These are phyloP conservation scores for Desmodus rotundus DNA, from an alignment of 2,113 vertebrate genomes.

Conservation along the genomic window DNA sequence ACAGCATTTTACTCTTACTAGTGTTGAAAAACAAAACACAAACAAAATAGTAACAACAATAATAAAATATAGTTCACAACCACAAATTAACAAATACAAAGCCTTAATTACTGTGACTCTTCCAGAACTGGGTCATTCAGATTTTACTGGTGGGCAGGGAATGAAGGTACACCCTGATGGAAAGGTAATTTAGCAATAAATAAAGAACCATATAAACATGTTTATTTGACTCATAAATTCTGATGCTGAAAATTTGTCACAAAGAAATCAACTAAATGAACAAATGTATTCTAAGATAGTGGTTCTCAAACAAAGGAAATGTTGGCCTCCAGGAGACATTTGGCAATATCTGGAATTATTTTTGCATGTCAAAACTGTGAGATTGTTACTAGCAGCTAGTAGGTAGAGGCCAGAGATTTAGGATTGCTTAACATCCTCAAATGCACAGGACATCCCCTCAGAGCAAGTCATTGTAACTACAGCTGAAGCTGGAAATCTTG, in stretches of 20 bases:
- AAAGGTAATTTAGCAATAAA: background rate
- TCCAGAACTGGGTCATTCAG: background rate
- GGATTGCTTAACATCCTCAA: background rate
- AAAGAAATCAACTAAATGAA: background rate
- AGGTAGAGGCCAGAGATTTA: background rate
- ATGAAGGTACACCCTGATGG: background rate
- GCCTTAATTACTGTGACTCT: background rate
- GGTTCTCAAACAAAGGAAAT: no score
- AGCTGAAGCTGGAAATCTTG: background rate
- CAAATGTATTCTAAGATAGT: background rate
- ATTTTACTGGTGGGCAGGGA: background rate
- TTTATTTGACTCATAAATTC: slow-evolving; percentile 25
- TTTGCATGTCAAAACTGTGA: background rate
- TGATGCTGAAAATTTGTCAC: background rate
- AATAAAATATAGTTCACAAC: background rate
- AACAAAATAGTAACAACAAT: background rate
- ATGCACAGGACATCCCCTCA: background rate
- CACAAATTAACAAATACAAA: background rate
- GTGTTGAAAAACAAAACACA: background rate
- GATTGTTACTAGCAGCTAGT: background rate
- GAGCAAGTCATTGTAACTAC: background rate
- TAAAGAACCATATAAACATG: background rate
- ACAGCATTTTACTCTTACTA: background rate
- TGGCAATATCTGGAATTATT: background rate
- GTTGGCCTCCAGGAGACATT: background rate